Base-by-base conservation (phyloP, 2,797 vertebrate species). In the Hoplostethus mediterraneus region DNA sequence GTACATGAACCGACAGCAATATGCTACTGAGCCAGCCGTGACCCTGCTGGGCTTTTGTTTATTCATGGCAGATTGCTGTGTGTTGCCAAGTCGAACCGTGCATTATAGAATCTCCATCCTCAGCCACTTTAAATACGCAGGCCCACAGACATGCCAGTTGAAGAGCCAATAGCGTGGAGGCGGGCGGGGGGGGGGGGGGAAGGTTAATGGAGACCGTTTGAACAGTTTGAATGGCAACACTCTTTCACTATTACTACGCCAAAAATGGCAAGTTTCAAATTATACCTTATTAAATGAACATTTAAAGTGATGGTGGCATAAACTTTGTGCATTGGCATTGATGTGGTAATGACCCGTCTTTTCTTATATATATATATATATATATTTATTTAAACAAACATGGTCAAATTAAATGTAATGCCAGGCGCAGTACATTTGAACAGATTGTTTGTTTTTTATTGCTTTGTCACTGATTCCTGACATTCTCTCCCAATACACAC, bases 1-100 rank as follows among this genome's bases (percentile, higher is more conserved):
- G 67, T 75, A 60, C 64, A 82, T 77, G 57, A 70, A 67, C 64
- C 65, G 70, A 85, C 69, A 77, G 68, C 85, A 60, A 62, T 65
- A 66, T 83, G 80, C 49, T 59, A 36, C 78, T 63, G 55, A 71
- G 66, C 73, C 62, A 67, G 80, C 66, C 36, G 12, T 72, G 62
- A 58, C 52, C 67, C 79, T 45, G 63, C 63, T 54, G 55, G 61
- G 42, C 67, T 71, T 44, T 55, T 78, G 38, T 64, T 75, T 62
- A 64, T 5, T 30, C 52, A 60, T 64, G 21, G 73, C 21, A 53
- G 48, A 64, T 14, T 54, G 63, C n/a, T 44, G 11, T 7, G 28
- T 42, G n/a, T 48, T 16, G 30, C 48, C 45, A 49, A 25, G 28
- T 28, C 48, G 42, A 71, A 63, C 52, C 42, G 45, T 1, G 40